phyloP scores from a whole-genome alignment of 2,797 vertebrate species.

The Merluccius polli region DNA sequence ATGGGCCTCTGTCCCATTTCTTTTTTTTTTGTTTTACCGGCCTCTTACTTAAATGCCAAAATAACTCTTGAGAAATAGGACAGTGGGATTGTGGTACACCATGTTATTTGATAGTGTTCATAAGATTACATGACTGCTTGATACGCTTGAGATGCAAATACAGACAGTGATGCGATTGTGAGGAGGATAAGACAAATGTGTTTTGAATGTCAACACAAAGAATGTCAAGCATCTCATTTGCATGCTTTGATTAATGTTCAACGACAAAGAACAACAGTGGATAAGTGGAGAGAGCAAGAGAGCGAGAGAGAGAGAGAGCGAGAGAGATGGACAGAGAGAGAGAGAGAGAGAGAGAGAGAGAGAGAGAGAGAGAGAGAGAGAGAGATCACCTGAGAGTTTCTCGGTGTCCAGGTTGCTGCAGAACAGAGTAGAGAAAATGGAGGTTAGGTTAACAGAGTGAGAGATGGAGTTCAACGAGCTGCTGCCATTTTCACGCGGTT shows the following conservation, averaged over 20 bases:
- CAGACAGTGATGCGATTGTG: too few relatives aligned
- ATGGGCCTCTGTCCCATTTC: constrained; percentile 54
- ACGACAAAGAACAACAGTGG: not conserved
- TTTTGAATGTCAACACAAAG: not conserved
- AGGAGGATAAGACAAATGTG: not conserved
- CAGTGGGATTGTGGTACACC: constrained; percentile 17
- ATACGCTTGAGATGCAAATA: too few relatives aligned
- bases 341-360: not conserved
- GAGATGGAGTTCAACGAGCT: constrained; percentile 20
- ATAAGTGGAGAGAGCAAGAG: too few relatives aligned
- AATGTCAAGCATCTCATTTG: constrained; percentile 3
- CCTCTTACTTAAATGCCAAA: constrained; percentile 30
- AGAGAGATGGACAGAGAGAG: constrained; percentile 1
- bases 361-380: not conserved
- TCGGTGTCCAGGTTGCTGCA: constrained; percentile 88
- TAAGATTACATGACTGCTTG: not conserved
- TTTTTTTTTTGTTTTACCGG: constrained; percentile 27
- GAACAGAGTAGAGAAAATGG: constrained; percentile 40
- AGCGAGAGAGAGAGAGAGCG: too few relatives aligned
- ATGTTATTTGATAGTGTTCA: constrained; percentile 6
- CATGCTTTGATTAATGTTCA: not conserved
- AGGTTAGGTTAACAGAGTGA: constrained; percentile 44
- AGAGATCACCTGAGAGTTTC: constrained; percentile 79
- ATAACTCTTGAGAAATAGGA: constrained; percentile 30
- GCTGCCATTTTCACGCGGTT: constrained; percentile 1